phyloP scores from a whole-genome alignment of 2,888 invertebrate species.

The Achlya flavicornis region DNA sequence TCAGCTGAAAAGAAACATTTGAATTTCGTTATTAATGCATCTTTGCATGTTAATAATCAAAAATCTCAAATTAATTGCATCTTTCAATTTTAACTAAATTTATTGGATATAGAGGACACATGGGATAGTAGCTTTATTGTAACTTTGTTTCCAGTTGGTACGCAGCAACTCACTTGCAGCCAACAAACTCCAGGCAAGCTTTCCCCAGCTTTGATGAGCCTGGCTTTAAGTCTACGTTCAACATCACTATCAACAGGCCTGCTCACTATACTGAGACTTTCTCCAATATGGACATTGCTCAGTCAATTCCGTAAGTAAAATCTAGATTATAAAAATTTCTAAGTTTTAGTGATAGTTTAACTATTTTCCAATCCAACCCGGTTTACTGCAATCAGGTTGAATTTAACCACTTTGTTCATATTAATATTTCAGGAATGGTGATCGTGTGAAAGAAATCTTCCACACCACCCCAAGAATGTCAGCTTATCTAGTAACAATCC shows the following conservation, averaged over 20 bases:
- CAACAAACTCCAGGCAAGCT: slow-evolving; percentile 89
- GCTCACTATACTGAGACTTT: slow-evolving; percentile 56
- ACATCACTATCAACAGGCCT: slow-evolving; percentile 75
- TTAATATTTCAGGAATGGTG: slow-evolving; percentile 50
- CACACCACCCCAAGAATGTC: slow-evolving; percentile 88
- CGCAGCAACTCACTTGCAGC: slow-evolving; percentile 90
- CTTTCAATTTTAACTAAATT: too few species aligned
- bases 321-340: neutral
- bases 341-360: too few species aligned
- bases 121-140: too few species aligned
- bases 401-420: too few species aligned
- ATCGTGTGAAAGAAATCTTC: slow-evolving; percentile 73
- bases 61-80: too few species aligned
- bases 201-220: slow-evolving; percentile 95
- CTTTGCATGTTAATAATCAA: too few species aligned
- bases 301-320: slow-evolving; percentile 44
- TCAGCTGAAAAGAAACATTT: too few species aligned
- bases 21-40: too few species aligned
- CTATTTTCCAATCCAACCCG: too few species aligned
- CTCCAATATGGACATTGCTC: slow-evolving; percentile 65
- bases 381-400: too few species aligned
- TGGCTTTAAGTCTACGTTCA: slow-evolving; percentile 84
- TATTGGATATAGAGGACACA: too few species aligned
- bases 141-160: slow-evolving; percentile 84
- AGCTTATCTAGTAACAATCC: slow-evolving; percentile 92